Evolutionary conservation across 1,140 invertebrate genomes (phyloP).

Genomic region (Cherax destructor): DNA sequence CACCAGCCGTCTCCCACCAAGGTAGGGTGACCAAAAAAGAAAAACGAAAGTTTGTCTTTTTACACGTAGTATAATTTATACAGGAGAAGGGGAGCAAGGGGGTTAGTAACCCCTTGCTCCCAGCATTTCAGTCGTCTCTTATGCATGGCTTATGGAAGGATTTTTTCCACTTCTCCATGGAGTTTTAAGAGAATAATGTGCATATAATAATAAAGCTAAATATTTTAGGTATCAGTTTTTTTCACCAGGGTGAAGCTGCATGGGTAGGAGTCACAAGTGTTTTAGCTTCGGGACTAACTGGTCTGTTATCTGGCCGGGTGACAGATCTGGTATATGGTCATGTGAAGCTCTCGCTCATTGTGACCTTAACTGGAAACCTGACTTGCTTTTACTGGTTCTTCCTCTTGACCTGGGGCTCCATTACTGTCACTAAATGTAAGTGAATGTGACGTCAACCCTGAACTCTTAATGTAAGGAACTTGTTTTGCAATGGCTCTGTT

Average conservation of each 20-base stretch:
- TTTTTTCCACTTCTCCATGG: too few species aligned
- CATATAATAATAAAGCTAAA: too few species aligned
- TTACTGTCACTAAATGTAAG: slow-evolving; percentile 52
- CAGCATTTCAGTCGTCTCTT: too few species aligned
- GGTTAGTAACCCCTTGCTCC: too few species aligned
- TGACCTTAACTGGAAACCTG: not conserved
- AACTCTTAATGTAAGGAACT: not conserved
- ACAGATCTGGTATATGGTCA: slow-evolving; percentile 51
- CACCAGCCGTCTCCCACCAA: too few species aligned
- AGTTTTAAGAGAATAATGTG: too few species aligned
- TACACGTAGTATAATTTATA: too few species aligned
- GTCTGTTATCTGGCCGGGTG: slow-evolving; percentile 24
- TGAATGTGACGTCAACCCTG: not conserved
- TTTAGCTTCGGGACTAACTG: not conserved
- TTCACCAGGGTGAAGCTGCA: slow-evolving; percentile 27
- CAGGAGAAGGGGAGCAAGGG: too few species aligned
- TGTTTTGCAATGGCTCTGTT: not conserved
- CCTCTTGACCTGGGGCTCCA: slow-evolving; percentile 32
- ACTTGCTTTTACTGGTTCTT: slow-evolving; percentile 53
- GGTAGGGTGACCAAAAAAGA: too few species aligned
- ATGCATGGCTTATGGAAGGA: too few species aligned
- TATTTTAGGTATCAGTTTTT: not conserved
- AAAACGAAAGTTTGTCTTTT: too few species aligned
- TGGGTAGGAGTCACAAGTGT: slow-evolving; percentile 24
- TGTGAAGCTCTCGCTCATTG: slow-evolving; percentile 36